Conservation (phyloP, 2,888 invertebrate species). For the Cerceris ruficornis region DNA sequence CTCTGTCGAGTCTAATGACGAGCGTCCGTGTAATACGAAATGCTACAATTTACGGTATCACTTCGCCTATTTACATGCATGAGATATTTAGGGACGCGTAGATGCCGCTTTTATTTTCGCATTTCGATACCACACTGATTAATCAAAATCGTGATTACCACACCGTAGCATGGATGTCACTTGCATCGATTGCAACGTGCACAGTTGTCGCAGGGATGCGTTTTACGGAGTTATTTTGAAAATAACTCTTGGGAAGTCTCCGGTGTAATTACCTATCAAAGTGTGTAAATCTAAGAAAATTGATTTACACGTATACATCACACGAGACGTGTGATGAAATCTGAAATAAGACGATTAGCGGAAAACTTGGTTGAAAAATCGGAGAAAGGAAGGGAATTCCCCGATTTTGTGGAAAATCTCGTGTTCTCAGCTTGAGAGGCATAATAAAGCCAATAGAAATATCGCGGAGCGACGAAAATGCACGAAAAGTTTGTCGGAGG, state of each 20-base stretch:
- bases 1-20: not conserved
- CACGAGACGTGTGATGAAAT: too few species aligned
- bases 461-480: conserved; percentile 6
- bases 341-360: not conserved
- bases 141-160: too few species aligned
- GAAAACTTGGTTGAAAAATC: not conserved
- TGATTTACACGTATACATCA: too few species aligned
- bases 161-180: too few species aligned
- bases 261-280: too few species aligned
- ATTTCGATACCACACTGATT: too few species aligned
- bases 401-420: not conserved
- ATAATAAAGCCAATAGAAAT: conserved; percentile 33
- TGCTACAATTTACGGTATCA: conserved; percentile 1
- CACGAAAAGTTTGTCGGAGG: not conserved
- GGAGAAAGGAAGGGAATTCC: not conserved
- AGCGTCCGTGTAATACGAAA: not conserved
- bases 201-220: too few species aligned
- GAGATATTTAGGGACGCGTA: not conserved
- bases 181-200: too few species aligned
- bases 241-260: too few species aligned
- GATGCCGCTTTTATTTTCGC: too few species aligned
- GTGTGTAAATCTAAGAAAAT: too few species aligned
- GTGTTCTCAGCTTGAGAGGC: not conserved
- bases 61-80: not conserved
- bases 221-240: too few species aligned